These are phyloP conservation scores for Hirundo rustica DNA, from an alignment of 2,797 vertebrate genomes.

Conservation along the genomic window DNA sequence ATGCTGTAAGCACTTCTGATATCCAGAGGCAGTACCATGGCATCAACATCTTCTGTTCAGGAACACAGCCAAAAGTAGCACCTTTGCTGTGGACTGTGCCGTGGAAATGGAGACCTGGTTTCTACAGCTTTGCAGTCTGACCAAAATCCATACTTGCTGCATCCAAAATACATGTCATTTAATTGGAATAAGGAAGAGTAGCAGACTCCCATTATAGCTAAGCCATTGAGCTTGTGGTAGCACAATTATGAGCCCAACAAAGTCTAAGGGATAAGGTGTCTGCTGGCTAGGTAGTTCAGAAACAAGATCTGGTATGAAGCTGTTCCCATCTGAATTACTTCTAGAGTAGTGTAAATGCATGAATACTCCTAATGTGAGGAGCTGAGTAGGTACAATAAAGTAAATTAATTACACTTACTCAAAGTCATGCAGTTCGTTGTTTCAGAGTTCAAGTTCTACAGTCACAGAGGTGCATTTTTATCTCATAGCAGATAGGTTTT, in stretches of 20 bases:
- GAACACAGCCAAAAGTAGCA: background rate
- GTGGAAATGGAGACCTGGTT: background rate
- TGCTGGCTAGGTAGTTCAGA: background rate
- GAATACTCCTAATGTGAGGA: background rate
- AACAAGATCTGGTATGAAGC: background rate
- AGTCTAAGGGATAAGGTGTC: background rate
- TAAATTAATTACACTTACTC: background rate
- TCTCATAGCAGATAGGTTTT: background rate
- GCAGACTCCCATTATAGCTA: background rate
- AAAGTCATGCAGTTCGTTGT: background rate
- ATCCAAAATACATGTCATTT: background rate
- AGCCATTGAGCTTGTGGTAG: background rate
- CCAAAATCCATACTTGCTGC: background rate
- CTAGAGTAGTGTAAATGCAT: background rate
- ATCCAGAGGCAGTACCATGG: background rate
- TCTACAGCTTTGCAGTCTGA: background rate
- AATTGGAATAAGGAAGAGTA: background rate
- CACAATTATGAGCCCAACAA: background rate
- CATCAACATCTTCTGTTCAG: background rate
- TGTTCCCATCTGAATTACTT: background rate
- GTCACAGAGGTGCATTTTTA: background rate
- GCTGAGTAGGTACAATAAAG: background rate
- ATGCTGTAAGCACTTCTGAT: background rate
- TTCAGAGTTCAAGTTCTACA: background rate
- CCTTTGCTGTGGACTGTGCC: background rate